Evolutionary conservation across 1,140 invertebrate species (phyloP).

Genomic region (Dufourea novaeangliae): DNA sequence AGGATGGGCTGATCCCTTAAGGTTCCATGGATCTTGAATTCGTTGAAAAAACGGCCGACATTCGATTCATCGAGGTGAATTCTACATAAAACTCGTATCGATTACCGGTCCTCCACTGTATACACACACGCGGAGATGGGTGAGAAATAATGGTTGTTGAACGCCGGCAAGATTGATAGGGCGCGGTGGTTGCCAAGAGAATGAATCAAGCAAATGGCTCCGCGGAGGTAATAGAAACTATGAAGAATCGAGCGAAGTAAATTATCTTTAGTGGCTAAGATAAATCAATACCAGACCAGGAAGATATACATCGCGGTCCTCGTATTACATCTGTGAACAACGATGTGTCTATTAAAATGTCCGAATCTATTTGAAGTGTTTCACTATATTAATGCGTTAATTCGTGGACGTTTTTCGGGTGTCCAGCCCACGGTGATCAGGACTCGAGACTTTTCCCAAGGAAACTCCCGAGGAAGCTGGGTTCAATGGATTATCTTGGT

Average conservation of each 20-base stretch:
- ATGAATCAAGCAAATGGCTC: slow-evolving; percentile 39
- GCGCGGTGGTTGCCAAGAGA: slow-evolving; percentile 10
- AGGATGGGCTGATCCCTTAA: no score
- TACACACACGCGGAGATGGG: background rate
- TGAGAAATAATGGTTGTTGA: background rate
- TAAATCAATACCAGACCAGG: background rate
- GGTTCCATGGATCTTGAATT: no score
- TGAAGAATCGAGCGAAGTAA: background rate
- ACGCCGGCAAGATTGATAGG: slow-evolving; percentile 11
- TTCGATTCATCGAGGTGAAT: no score
- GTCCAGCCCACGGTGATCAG: background rate
- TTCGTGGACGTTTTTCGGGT: background rate
- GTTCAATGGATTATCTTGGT: slow-evolving; percentile 53
- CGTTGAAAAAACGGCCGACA: no score
- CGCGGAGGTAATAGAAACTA: slow-evolving; percentile 33
- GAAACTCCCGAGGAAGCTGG: background rate
- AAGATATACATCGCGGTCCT: background rate
- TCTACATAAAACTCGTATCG: no score
- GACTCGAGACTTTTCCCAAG: background rate
- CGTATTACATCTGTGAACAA: background rate
- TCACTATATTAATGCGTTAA: no score
- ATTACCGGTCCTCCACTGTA: no score
- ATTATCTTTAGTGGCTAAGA: background rate
- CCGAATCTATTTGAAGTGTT: no score
- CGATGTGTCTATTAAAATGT: background rate